Conservation (phyloP, 2,888 invertebrate genomes). For the Cheilosia soror region DNA sequence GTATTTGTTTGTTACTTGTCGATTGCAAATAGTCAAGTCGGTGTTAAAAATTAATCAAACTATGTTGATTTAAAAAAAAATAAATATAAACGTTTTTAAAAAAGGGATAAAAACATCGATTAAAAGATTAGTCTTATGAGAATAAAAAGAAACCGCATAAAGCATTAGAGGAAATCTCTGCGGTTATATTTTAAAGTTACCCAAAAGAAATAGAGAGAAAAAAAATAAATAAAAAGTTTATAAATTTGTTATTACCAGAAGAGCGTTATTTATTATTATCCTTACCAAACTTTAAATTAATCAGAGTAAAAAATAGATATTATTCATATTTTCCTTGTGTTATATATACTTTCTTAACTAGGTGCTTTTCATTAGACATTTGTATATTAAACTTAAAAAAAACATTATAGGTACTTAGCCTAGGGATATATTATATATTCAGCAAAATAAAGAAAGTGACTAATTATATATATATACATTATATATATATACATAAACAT, state of each 20-base stretch:
- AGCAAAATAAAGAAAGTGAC: slow-evolving; percentile 64
- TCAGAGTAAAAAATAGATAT: slow-evolving; percentile 18
- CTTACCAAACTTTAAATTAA: slow-evolving; percentile 35
- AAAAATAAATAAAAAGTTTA: neutral
- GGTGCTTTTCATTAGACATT: slow-evolving; percentile 73
- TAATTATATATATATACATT: slow-evolving; percentile 64
- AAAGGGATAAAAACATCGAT: slow-evolving; percentile 40
- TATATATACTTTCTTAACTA: slow-evolving; percentile 65
- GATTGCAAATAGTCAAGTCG: slow-evolving; percentile 34
- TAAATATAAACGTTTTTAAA: slow-evolving; percentile 19
- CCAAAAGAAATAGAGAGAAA: neutral
- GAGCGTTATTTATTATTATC: slow-evolving; percentile 18
- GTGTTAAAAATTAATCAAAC: slow-evolving; percentile 18
- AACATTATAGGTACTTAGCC: slow-evolving; percentile 53
- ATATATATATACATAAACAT: slow-evolving; percentile 61
- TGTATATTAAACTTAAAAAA: slow-evolving; percentile 62
- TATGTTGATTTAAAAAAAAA: slow-evolving; percentile 7
- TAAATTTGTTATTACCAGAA: slow-evolving; percentile 18
- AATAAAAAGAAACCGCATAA: slow-evolving; percentile 27
- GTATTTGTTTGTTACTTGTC: slow-evolving; percentile 3
- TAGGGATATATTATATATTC: slow-evolving; percentile 67
- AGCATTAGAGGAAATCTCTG: slow-evolving; percentile 32
- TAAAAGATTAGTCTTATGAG: slow-evolving; percentile 58
- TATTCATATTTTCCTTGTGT: slow-evolving; percentile 46
- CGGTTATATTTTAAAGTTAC: slow-evolving; percentile 6